Evolutionary conservation across 37 sponge, comb jelly and placozoan genomes (phyloP).

Genomic region (Halisarca cf. caerulea): DNA sequence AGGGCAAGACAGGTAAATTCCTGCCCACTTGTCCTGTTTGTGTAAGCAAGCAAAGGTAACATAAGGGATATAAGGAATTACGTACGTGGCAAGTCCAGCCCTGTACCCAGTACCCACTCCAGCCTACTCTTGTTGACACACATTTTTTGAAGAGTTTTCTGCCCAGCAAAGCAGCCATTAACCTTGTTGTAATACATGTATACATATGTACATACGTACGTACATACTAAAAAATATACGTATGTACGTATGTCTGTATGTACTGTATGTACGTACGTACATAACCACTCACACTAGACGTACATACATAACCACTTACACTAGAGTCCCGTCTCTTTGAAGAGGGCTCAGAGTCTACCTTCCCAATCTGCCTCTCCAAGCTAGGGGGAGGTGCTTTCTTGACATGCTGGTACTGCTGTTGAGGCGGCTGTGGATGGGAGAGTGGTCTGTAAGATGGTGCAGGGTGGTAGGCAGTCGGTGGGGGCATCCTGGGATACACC

Average conservation of each 20-base stretch:
- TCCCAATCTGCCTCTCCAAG: constrained; percentile 54
- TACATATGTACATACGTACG: constrained; percentile 12
- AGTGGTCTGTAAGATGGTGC: background rate
- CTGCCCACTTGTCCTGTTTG: too few species aligned
- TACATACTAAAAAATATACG: background rate
- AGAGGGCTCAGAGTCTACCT: constrained; percentile 44
- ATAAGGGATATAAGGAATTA: too few species aligned
- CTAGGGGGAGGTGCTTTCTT: background rate
- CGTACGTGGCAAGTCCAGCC: too few species aligned
- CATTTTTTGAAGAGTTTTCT: too few species aligned
- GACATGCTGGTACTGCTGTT: background rate
- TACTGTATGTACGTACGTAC: background rate
- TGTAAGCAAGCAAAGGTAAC: too few species aligned
- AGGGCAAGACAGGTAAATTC: too few species aligned
- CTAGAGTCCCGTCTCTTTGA: background rate
- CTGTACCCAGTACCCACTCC: too few species aligned
- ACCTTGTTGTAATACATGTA: too few species aligned
- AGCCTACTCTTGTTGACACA: too few species aligned
- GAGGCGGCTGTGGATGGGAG: background rate
- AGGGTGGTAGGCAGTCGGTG: background rate
- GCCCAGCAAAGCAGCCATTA: too few species aligned
- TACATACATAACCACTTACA: background rate
- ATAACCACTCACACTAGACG: background rate
- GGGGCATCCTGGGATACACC: background rate
- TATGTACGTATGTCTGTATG: background rate